Conservation (phyloP, 2,797 vertebrate genomes). For the Notolepis coatsorum region DNA sequence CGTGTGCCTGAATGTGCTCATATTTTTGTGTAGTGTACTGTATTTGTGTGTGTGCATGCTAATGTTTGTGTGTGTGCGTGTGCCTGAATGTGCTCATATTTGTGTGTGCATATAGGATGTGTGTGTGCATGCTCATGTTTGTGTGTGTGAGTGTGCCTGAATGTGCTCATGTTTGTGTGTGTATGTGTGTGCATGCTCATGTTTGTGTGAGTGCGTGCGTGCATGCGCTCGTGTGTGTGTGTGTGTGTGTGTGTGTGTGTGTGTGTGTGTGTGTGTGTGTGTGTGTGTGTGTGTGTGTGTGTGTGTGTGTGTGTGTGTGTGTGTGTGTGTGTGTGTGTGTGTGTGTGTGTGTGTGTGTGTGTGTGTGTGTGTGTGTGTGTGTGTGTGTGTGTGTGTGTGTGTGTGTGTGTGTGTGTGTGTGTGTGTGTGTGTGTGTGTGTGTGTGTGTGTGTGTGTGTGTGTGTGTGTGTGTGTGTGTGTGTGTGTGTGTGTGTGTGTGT, state of each 20-base stretch:
- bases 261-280: neutral
- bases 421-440: no score
- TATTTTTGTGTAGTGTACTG: neutral
- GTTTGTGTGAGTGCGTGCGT: no score
- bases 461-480: neutral
- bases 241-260: constrained; percentile 4
- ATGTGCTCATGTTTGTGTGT: constrained; percentile 14
- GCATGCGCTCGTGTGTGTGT: neutral
- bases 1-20: no score
- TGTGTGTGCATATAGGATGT: no score
- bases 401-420: no score
- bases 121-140: no score
- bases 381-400: no score
- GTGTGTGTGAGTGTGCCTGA: constrained; percentile 16
- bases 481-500: neutral
- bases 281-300: constrained; percentile 9
- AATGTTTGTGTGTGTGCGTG: no score
- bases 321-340: constrained; percentile 4
- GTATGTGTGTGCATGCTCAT: constrained; percentile 4
- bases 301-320: constrained; percentile 1
- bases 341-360: neutral
- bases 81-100: no score
- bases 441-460: neutral
- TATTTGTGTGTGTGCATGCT: neutral
- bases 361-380: neutral